Base-by-base conservation (phyloP, 2,888 invertebrate genomes). In the Agrypnus murinus region DNA sequence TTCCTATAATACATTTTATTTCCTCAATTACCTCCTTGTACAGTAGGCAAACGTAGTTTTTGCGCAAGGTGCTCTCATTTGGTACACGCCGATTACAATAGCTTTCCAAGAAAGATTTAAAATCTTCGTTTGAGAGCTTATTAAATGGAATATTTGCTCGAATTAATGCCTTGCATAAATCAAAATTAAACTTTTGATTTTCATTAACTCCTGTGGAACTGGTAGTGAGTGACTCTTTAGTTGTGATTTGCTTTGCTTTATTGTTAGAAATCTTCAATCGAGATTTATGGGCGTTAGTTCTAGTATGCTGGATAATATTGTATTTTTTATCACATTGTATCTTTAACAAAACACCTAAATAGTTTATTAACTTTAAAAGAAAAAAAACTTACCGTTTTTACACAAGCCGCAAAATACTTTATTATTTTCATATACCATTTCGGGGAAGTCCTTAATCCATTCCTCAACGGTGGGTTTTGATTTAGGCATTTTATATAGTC, bases 11-110 rank as follows among this genome's bases (percentile, higher is more conserved):
- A 15, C 9, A 17, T 17, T 9, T 63, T 38, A 75, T 74, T 31
- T 63, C 71, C 2, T 36, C 19, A 12, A 74, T 46, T 10, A 62
- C 62, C 10, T 63, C 34, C 14, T 66, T 19, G 36, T 68, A 75
- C 9, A 66, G 71, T 40, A 53, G 19, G 17, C 65, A 60, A 60
- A 66, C 71, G 75, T 63, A 67, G 71, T 65, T 75, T 77, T 38
- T 73, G 48, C n/a, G n/a, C n/a, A n/a, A n/a, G n/a, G n/a, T n/a
- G n/a, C n/a, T n/a, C n/a, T n/a, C n/a, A n/a, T n/a, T 8, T 14
- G 40, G 45, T 17, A 45, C 17, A 8, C 17, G 45, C 17, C 45
- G 15, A 45, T 15, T 15, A 15, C 15, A 45, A 9, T 45, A 15
- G 14, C 8, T 45, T 17, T 45, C 8, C 7, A 45, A n/a, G n/a